These are phyloP conservation scores for Phrynocephalus guinanensis DNA, from an alignment of 2,797 vertebrate species.

Conservation along the genomic window DNA sequence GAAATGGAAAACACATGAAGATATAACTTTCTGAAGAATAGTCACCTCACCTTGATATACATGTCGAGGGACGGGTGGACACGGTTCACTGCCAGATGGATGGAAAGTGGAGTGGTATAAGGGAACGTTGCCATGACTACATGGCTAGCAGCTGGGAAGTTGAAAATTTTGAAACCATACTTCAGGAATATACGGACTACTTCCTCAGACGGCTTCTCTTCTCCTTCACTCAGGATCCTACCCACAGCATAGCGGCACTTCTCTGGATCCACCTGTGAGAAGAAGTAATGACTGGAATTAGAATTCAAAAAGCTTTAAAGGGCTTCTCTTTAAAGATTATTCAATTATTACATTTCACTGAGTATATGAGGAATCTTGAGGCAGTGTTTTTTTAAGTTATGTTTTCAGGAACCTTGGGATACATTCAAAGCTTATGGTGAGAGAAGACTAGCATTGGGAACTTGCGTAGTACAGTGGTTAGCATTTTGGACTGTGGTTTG, in stretches of 20 bases:
- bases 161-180: slow-evolving; percentile 88
- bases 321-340: neutral
- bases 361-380: neutral
- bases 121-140: slow-evolving; percentile 89
- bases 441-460: neutral
- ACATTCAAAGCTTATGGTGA: too few relatives aligned
- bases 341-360: neutral
- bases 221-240: slow-evolving; percentile 89
- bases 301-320: neutral
- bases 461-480: neutral
- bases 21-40: neutral
- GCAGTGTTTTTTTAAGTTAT: neutral
- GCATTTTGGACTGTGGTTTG: too few relatives aligned
- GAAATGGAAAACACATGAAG: slow-evolving; percentile 29
- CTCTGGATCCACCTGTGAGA: slow-evolving; percentile 81
- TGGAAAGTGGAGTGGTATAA: slow-evolving; percentile 81
- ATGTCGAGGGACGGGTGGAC: slow-evolving; percentile 85
- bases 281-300: slow-evolving; percentile 19
- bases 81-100: slow-evolving; percentile 81
- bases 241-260: slow-evolving; percentile 87
- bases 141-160: slow-evolving; percentile 89
- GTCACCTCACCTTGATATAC: slow-evolving; percentile 88
- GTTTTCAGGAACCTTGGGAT: neutral
- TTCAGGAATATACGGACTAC: slow-evolving; percentile 84
- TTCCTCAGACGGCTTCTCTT: slow-evolving; percentile 78